Evolutionary conservation across 2,888 invertebrate genomes (phyloP), one percentile per base, ranked within the genome.

Genomic region (Philaethria dido): DNA sequence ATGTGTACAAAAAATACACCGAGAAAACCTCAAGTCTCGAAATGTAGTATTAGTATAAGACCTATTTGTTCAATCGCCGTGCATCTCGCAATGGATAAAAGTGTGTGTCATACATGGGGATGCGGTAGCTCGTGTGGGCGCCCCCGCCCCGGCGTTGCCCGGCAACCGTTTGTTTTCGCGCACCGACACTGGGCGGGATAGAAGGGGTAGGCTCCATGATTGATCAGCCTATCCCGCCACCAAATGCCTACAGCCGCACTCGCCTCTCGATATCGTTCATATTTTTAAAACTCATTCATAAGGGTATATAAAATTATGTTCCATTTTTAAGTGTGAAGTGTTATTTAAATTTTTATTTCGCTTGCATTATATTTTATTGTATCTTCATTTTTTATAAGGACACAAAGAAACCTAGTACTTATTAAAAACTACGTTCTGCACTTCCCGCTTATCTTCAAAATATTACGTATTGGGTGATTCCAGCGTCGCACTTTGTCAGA

Each of bases 181-280:
- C 84, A 80, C 79, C 85, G 79, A 78, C 83, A 79, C 82, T 80
- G 88, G 92, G 90, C 89, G 89, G 90, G 90, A 81, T 89, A 88
- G 89, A 92, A 92, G 89, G 92, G 92, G 91, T 91, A 88, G 89
- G 86, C 84, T 84, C 85, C 88, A 87, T 92, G 92, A 92, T 92
- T 92, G 92, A 92, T 92, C 92, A 91, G 88, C 92, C 92, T 91
- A 89, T 90, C 87, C 85, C 85, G 80, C 82, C 78, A 83, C 82
- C 82, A 81, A 86, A 87, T 90, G 86, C 88, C 89, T 89, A 88
- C 86, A 80, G 83, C 83, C 79, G 83, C 78, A 77, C 79, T 80
- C 70, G 77, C 76, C 76, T 75, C 75, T 74, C 72, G 75, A 76
- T 78, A 79, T 81, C 80, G 66, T 65, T 78, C 71, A 68, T 70